Evolutionary conservation across 2,113 vertebrate genomes (phyloP).

Genomic region (Gobius niger): DNA sequence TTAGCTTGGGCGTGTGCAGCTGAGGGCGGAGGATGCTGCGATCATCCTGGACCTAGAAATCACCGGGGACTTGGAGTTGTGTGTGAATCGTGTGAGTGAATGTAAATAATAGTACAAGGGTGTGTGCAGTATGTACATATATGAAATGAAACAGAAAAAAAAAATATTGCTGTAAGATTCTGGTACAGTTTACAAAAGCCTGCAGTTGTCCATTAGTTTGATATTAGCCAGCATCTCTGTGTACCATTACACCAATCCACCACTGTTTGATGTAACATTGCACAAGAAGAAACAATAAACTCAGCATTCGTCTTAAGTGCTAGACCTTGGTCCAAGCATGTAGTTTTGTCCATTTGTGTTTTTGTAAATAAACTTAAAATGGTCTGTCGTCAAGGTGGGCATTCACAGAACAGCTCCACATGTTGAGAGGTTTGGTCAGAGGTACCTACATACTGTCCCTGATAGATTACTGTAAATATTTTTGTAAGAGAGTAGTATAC

Average conservation of each 20-base stretch:
- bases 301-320: constrained; percentile 27
- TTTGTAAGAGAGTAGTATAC: too few relatives aligned
- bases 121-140: constrained; percentile 21
- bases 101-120: constrained; percentile 24
- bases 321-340: not conserved
- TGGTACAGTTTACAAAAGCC: constrained; percentile 14
- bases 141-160: constrained; percentile 28
- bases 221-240: not conserved
- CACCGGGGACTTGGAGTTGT: constrained; percentile 12
- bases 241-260: constrained; percentile 6
- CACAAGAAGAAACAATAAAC: constrained; percentile 57
- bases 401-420: too few relatives aligned
- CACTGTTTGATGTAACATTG: constrained; percentile 28
- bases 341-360: not conserved
- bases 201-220: not conserved
- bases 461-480: too few relatives aligned
- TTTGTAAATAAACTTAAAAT: too few relatives aligned
- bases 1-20: constrained; percentile 9
- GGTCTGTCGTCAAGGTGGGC: too few relatives aligned
- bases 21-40: not conserved
- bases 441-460: too few relatives aligned
- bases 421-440: too few relatives aligned
- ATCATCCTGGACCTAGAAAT: not conserved
- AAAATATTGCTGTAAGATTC: constrained; percentile 4
- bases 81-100: constrained; percentile 8